Evolutionary conservation across 1,140 invertebrate genomes (phyloP).

Genomic region (Pseudomyrmex concolor): DNA sequence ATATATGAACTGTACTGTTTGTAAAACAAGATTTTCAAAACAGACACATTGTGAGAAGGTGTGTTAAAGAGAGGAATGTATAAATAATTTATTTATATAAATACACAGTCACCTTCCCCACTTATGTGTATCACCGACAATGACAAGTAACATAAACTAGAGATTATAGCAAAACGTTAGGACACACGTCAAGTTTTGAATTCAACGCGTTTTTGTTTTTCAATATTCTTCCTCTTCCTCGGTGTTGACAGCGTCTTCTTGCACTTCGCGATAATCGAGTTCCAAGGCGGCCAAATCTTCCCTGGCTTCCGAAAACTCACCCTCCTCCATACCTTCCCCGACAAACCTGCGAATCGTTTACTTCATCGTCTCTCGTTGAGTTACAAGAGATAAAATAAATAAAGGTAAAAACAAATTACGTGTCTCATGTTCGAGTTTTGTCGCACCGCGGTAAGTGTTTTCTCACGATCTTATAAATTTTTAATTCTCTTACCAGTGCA

Average conservation of each 20-base stretch:
- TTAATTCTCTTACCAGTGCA: conserved; percentile 88
- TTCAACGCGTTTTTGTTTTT: conserved; percentile 5
- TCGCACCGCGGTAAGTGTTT: background rate
- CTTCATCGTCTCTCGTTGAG: background rate
- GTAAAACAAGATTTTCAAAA: background rate
- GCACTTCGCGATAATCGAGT: conserved; percentile 88
- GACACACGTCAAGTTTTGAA: conserved; percentile 32
- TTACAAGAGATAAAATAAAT: background rate
- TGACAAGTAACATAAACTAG: conserved; percentile 12
- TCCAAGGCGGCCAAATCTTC: conserved; percentile 91
- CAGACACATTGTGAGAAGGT: background rate
- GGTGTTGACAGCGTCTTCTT: conserved; percentile 76
- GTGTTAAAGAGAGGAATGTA: conserved; percentile 41
- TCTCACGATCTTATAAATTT: no score
- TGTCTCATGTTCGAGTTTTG: no score
- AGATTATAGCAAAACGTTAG: conserved; percentile 14
- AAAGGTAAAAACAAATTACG: no score
- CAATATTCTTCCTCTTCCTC: conserved; percentile 76
- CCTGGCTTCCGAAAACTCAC: conserved; percentile 90
- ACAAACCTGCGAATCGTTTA: conserved; percentile 79
- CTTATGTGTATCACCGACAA: conserved; percentile 1
- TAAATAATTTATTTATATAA: conserved; percentile 51
- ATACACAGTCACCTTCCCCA: background rate
- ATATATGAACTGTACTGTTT: no score
- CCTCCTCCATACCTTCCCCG: conserved; percentile 93